phyloP scores from a whole-genome alignment of 2,797 vertebrate genomes.

The Hipposideros larvatus region DNA sequence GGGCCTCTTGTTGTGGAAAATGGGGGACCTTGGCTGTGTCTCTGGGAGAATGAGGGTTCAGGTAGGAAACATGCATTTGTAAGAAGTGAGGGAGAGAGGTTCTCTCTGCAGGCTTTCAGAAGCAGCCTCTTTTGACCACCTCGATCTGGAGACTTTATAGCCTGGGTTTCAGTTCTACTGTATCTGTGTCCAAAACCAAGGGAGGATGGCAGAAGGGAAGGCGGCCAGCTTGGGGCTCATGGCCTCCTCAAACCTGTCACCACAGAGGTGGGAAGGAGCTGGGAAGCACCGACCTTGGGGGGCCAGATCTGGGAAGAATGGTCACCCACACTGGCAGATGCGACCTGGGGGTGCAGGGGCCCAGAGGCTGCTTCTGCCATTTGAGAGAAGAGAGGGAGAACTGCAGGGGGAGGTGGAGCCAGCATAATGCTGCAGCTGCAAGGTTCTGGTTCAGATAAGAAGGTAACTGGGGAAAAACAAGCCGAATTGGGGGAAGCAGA shows the following conservation, averaged over 20 bases:
- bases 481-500: neutral
- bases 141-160: neutral
- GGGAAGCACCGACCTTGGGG: neutral
- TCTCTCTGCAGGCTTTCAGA: neutral
- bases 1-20: neutral
- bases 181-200: neutral
- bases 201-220: accelerated
- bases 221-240: neutral
- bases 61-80: neutral
- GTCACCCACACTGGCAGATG: neutral
- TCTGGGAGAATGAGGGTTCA: too few species aligned
- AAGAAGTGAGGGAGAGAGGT: neutral
- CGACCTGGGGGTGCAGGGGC: neutral
- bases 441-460: neutral
- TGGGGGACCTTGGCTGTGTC: accelerated
- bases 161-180: neutral
- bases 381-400: accelerated
- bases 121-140: neutral
- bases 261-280: neutral
- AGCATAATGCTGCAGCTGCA: accelerated
- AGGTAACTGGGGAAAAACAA: accelerated
- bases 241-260: neutral
- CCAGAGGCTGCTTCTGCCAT: too few species aligned
- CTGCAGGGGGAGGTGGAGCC: neutral
- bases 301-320: neutral